Evolutionary conservation across 2,113 vertebrate genomes (phyloP).

Genomic region (Lanius collurio): DNA sequence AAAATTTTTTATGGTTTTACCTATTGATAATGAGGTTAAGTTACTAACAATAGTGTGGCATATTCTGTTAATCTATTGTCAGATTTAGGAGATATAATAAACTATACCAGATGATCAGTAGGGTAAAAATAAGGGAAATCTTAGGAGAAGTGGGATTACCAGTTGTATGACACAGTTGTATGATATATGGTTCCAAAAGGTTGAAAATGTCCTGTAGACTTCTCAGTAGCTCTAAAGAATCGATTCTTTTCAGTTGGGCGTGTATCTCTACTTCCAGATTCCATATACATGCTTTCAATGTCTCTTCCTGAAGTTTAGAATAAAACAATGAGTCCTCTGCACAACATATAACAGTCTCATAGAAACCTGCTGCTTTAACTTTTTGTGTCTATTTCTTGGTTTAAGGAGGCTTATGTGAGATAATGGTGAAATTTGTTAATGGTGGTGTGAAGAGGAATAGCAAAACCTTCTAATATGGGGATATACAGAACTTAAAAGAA

Average conservation of each 20-base stretch:
- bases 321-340: neutral
- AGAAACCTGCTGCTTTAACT: neutral
- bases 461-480: neutral
- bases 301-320: neutral
- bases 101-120: neutral
- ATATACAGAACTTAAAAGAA: neutral
- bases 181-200: neutral
- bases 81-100: neutral
- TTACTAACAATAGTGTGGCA: neutral
- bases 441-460: neutral
- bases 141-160: neutral
- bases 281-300: neutral
- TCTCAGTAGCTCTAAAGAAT: neutral
- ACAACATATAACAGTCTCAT: neutral
- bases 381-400: neutral
- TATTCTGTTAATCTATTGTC: neutral
- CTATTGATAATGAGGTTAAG: neutral
- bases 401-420: neutral
- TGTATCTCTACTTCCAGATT: neutral
- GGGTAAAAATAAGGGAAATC: neutral
- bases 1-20: neutral
- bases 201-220: neutral
- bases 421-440: neutral
- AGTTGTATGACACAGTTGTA: neutral
- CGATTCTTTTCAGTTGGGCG: neutral